Percentiles rank a stretch among this genome's conserved stretches.
Evolutionary conservation across 2,888 invertebrate genomes (phyloP).

Genomic region (Cerceris rybyensis): DNA sequence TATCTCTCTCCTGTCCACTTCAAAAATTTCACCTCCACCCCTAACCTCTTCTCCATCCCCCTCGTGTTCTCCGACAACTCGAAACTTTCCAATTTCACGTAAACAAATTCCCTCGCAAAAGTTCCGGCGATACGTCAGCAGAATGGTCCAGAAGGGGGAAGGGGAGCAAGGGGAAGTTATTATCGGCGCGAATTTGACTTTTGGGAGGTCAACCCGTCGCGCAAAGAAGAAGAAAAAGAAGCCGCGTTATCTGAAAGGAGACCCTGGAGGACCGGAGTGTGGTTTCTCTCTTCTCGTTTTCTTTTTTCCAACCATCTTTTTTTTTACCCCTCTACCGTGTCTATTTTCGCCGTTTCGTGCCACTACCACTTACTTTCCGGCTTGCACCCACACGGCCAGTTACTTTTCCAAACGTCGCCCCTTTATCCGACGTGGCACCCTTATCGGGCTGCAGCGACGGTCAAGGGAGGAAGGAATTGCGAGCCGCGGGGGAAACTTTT

Average conservation of each 20-base stretch:
- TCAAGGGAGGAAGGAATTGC: conserved; percentile 35
- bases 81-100: conserved; percentile 11
- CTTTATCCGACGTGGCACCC: conserved; percentile 45
- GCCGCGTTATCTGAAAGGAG: conserved; percentile 60
- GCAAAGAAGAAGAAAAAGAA: conserved; percentile 20
- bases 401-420: conserved; percentile 59
- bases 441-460: conserved; percentile 57
- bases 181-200: conserved; percentile 64
- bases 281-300: not conserved
- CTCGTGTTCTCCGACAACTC: no score
- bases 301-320: not conserved
- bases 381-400: conserved; percentile 38
- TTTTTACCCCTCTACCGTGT: conserved; percentile 1
- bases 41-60: not conserved
- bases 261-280: conserved; percentile 50
- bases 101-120: conserved; percentile 3
- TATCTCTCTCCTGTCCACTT: not conserved
- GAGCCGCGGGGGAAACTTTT: not conserved
- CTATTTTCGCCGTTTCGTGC: conserved; percentile 36
- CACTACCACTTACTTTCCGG: conserved; percentile 24
- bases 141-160: not conserved
- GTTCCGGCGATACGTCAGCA: conserved; percentile 8
- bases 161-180: conserved; percentile 53
- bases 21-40: not conserved
- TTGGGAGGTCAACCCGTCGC: conserved; percentile 38